Conservation (phyloP, 2,888 invertebrate species). For the Nymphalis c-album region DNA sequence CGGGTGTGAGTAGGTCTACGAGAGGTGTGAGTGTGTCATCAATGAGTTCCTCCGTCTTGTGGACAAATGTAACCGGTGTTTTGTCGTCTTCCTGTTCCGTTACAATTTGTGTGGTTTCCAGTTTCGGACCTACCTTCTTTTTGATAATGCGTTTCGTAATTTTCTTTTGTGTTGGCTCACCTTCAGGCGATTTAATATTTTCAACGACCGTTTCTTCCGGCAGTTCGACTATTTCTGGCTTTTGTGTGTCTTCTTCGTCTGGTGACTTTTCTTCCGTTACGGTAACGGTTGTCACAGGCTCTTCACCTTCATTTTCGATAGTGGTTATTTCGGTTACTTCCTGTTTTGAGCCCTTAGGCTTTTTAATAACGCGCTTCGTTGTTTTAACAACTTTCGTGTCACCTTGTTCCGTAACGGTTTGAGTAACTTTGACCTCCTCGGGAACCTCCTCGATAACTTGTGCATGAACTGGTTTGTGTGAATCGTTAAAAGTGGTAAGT, state of each 20-base stretch:
- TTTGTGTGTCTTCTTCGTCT: neutral
- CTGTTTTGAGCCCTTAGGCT: neutral
- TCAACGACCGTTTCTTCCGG: conserved; percentile 15
- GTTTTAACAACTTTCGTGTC: conserved; percentile 7
- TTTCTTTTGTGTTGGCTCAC: conserved; percentile 34
- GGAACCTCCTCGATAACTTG: conserved; percentile 32
- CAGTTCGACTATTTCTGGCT: neutral
- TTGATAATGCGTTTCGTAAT: conserved; percentile 43
- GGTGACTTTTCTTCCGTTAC: neutral
- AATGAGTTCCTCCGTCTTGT: conserved; percentile 47
- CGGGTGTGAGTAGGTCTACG: neutral
- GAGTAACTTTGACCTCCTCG: conserved; percentile 11
- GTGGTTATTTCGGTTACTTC: conserved; percentile 3
- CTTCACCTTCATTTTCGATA: neutral
- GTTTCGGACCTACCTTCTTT: conserved; percentile 44
- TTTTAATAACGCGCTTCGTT: conserved; percentile 9
- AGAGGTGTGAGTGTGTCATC: conserved; percentile 6
- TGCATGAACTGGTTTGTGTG: neutral
- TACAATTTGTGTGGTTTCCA: conserved; percentile 45
- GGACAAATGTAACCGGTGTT: conserved; percentile 34
- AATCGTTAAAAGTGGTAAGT: conserved; percentile 10
- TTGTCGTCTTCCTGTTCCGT: neutral
- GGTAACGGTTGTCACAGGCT: neutral
- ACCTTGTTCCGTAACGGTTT: neutral
- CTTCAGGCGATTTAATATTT: conserved; percentile 32